A percentile compares a stretch with the other conserved stretches of the same genome.
Evolutionary conservation across 2,113 vertebrate genomes (phyloP).

Genomic region (Melanerpes aurifrons): DNA sequence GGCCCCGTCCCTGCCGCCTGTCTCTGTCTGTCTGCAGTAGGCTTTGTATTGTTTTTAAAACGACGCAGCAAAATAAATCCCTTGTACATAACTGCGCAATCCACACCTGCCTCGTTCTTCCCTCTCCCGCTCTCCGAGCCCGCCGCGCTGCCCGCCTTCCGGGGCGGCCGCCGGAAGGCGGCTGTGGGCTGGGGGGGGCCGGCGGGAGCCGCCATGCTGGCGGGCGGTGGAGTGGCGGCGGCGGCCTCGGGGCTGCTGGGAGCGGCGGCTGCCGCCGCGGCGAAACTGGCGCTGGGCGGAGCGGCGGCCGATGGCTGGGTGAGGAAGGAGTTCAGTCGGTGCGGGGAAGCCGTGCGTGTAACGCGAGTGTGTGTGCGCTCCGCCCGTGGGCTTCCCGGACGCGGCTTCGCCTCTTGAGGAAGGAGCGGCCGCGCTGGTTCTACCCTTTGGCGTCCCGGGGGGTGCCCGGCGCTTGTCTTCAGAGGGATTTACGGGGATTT

Average conservation of each 20-base stretch:
- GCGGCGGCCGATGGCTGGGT: constrained; percentile 69
- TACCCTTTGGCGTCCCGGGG: background rate
- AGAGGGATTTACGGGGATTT: background rate
- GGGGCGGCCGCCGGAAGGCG: background rate
- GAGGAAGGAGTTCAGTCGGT: background rate
- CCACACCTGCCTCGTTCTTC: accelerated
- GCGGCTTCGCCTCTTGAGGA: background rate
- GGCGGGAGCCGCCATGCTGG: background rate
- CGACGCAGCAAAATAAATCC: background rate
- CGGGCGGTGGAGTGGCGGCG: constrained; percentile 39
- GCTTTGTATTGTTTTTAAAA: accelerated
- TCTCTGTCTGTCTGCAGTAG: accelerated
- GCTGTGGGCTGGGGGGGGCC: background rate
- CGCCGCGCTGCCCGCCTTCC: too few relatives aligned
- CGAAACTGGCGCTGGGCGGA: constrained; percentile 87
- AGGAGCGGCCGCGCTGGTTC: background rate
- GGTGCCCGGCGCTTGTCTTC: background rate
- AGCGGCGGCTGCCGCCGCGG: constrained; percentile 85
- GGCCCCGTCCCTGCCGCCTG: background rate
- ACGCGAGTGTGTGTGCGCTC: background rate
- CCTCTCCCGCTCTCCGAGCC: background rate
- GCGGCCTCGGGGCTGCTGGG: constrained; percentile 84
- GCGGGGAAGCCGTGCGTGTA: background rate
- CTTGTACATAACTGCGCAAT: accelerated
- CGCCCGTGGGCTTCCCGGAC: background rate